phyloP scores from a whole-genome alignment of 2,888 invertebrate genomes.

The Hemicrepidius hirtus region DNA sequence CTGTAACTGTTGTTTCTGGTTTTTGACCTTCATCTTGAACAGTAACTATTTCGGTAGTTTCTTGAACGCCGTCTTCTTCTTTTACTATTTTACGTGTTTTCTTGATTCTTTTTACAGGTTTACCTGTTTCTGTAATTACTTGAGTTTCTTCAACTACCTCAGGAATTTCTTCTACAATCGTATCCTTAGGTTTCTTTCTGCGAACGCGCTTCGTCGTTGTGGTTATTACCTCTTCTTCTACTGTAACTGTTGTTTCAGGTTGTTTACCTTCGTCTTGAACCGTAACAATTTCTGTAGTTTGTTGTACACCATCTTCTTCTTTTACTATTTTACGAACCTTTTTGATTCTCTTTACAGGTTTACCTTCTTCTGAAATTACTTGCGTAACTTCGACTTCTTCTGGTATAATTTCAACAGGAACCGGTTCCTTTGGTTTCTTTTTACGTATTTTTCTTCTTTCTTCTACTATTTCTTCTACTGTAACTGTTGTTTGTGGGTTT shows the following conservation, averaged over 20 bases:
- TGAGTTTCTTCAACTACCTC: conserved; percentile 61
- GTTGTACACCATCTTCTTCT: conserved; percentile 38
- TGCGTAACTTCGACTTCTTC: conserved; percentile 58
- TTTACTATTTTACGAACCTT: conserved; percentile 48
- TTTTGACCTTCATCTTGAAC: conserved; percentile 64
- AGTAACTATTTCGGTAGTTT: conserved; percentile 70
- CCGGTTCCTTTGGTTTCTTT: conserved; percentile 50
- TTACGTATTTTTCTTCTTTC: conserved; percentile 48
- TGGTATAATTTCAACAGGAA: conserved; percentile 45
- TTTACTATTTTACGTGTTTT: conserved; percentile 65
- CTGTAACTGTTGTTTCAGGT: conserved; percentile 63
- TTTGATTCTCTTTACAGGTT: conserved; percentile 55
- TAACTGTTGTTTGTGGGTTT: conserved; percentile 64
- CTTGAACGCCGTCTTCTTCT: conserved; percentile 63
- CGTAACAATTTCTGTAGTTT: conserved; percentile 51
- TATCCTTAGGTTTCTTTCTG: conserved; percentile 48
- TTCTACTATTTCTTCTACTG: conserved; percentile 56
- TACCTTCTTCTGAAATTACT: conserved; percentile 57
- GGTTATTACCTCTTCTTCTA: conserved; percentile 43
- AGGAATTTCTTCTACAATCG: conserved; percentile 59
- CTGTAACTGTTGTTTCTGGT: conserved; percentile 64
- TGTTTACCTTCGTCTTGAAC: conserved; percentile 64
- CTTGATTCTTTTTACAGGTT: conserved; percentile 62
- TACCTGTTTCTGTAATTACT: conserved; percentile 16
- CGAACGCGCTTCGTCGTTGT: conserved; percentile 51